Conservation (phyloP, 2,113 vertebrate genomes). For the Bambusicola thoracicus region DNA sequence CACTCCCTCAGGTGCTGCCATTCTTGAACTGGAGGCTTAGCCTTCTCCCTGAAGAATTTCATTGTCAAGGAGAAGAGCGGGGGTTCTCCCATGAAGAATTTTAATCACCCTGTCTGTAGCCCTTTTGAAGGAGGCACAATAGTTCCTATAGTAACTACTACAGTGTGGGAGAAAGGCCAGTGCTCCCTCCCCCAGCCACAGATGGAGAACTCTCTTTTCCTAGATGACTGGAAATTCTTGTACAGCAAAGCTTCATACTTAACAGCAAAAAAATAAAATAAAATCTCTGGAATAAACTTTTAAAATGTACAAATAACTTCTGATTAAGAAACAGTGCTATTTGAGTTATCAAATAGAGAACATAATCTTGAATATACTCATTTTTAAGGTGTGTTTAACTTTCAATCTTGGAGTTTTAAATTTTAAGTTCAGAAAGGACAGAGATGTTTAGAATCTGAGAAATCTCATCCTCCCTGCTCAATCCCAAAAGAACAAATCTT, state of each 20-base stretch:
- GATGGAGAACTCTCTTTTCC: slow-evolving; percentile 52
- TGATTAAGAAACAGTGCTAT: neutral
- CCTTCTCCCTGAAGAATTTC: slow-evolving; percentile 52
- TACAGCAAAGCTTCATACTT: slow-evolving; percentile 45
- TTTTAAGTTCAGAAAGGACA: neutral
- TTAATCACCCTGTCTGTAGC: slow-evolving; percentile 49
- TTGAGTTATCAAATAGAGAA: neutral
- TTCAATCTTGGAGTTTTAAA: neutral
- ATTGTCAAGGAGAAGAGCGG: slow-evolving; percentile 51
- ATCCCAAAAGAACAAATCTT: neutral
- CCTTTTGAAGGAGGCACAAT: slow-evolving; percentile 50
- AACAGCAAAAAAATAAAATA: neutral
- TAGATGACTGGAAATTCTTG: slow-evolving; percentile 60
- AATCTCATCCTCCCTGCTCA: neutral
- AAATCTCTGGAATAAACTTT: neutral
- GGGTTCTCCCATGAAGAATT: slow-evolving; percentile 59
- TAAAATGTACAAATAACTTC: neutral
- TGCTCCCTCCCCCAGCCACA: slow-evolving; percentile 41
- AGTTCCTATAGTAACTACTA: slow-evolving; percentile 56
- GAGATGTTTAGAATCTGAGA: neutral
- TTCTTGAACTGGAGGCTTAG: slow-evolving; percentile 59
- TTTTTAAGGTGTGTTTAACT: neutral
- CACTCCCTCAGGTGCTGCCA: slow-evolving; percentile 59
- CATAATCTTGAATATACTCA: neutral
- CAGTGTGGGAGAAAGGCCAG: slow-evolving; percentile 55